These are phyloP conservation scores for Apostichopus leukothele DNA, from an alignment of 53 echinoderm and acorn worm species.

Conservation along the genomic window DNA sequence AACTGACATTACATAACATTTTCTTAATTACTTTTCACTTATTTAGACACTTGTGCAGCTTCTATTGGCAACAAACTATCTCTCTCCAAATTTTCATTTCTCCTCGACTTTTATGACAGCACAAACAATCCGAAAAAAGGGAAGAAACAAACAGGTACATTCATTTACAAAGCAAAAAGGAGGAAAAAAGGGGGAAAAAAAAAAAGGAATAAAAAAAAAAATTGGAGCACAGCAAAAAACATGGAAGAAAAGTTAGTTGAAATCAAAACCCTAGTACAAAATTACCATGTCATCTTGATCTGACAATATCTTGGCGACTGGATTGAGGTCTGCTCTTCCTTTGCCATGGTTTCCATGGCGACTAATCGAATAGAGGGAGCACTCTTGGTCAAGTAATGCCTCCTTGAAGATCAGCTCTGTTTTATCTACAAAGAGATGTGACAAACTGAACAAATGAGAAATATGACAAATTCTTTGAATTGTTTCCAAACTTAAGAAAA, in stretches of 20 bases:
- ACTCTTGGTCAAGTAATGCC: slow-evolving; percentile 82
- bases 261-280: neutral
- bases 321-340: slow-evolving; percentile 47
- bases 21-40: too few relatives aligned
- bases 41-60: too few relatives aligned
- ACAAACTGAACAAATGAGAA: neutral
- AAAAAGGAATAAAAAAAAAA: neutral
- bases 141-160: too few relatives aligned
- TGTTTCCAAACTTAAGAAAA: neutral
- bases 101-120: too few relatives aligned
- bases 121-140: too few relatives aligned
- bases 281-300: slow-evolving; percentile 86
- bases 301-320: slow-evolving; percentile 72
- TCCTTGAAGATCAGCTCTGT: slow-evolving; percentile 68
- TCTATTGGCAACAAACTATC: too few relatives aligned
- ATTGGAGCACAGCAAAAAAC: neutral
- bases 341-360: neutral
- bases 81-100: too few relatives aligned
- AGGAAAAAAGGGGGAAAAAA: too few relatives aligned
- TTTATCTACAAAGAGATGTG: neutral
- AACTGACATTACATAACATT: too few relatives aligned
- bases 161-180: too few relatives aligned
- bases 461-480: neutral
- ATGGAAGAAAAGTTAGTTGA: neutral
- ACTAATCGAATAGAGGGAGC: slow-evolving; percentile 75